Percentiles rank a stretch among this genome's conserved stretches.
Evolutionary conservation across 2,113 vertebrate species (phyloP).

Genomic region (Myiopsitta monachus): DNA sequence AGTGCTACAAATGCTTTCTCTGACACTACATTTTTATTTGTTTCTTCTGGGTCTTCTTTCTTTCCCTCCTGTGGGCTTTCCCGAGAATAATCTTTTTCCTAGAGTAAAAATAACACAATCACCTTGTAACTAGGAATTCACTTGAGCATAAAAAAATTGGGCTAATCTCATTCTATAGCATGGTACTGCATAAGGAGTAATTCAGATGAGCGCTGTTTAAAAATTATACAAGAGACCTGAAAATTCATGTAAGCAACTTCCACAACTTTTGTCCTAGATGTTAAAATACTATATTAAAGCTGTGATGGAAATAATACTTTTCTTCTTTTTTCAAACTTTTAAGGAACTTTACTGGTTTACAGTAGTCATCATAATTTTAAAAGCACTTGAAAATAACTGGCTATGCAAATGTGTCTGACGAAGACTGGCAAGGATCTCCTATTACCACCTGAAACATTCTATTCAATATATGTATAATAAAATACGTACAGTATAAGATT

Average conservation of each 20-base stretch:
- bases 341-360: not conserved
- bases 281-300: not conserved
- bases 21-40: not conserved
- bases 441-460: not conserved
- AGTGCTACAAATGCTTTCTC: constrained; percentile 10
- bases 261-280: not conserved
- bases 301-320: not conserved
- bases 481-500: not conserved
- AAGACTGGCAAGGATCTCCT: not conserved
- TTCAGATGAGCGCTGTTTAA: not conserved
- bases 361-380: not conserved
- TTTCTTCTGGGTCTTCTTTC: constrained; percentile 9
- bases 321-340: not conserved
- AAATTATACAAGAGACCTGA: not conserved
- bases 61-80: constrained; percentile 19
- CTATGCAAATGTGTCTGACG: not conserved
- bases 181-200: not conserved
- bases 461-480: not conserved
- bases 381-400: not conserved
- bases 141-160: not conserved
- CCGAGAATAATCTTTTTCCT: constrained; percentile 58
- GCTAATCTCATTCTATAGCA: not conserved
- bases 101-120: not conserved
- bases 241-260: not conserved
- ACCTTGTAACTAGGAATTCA: not conserved